Conservation (phyloP, 2,113 vertebrate genomes). For the Calyptomena viridis region DNA sequence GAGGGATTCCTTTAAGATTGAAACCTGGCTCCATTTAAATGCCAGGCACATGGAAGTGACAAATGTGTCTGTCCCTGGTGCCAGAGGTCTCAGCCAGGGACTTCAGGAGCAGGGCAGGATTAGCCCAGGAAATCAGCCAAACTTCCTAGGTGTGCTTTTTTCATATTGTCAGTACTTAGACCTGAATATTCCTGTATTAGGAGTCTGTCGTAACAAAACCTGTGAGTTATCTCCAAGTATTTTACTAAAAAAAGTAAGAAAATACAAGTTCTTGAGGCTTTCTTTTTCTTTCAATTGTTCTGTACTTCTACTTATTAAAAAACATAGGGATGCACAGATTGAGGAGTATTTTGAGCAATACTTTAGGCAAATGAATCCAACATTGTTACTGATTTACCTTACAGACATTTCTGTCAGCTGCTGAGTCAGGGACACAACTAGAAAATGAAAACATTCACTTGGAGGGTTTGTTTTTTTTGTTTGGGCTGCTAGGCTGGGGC, state of each 20-base stretch:
- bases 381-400: neutral
- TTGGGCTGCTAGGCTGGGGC: neutral
- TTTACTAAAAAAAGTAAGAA: neutral
- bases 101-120: neutral
- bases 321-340: neutral
- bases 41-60: neutral
- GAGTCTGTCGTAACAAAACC: neutral
- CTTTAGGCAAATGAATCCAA: neutral
- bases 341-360: neutral
- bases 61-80: neutral
- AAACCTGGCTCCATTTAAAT: neutral
- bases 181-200: neutral
- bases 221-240: neutral
- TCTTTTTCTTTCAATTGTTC: neutral
- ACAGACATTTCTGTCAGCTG: neutral
- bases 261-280: neutral
- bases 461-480: neutral
- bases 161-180: rapidly evolving
- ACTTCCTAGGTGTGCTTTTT: neutral
- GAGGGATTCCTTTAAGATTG: neutral
- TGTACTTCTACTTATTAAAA: neutral
- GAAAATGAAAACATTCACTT: neutral
- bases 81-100: neutral
- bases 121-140: neutral
- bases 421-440: neutral